A percentile compares a stretch with the other conserved stretches of the same genome.
Evolutionary conservation across 2,888 invertebrate species (phyloP).

Genomic region (Spodoptera picta): DNA sequence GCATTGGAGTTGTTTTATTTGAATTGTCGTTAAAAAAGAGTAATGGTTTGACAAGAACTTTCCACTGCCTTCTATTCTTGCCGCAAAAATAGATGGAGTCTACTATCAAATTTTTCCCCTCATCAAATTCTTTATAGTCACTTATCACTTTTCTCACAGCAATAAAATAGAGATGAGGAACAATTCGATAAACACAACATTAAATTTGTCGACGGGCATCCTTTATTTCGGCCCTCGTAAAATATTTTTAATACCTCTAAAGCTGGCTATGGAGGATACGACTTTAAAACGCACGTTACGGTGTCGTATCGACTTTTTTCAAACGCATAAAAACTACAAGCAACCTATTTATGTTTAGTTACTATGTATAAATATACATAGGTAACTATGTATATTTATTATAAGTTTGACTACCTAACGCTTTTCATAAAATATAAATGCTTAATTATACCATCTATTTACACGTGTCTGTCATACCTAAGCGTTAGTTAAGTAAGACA

Average conservation of each 20-base stretch:
- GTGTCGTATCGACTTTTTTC: too few relatives aligned
- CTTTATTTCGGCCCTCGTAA: constrained; percentile 81
- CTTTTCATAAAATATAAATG: too few relatives aligned
- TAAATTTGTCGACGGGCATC: constrained; percentile 70
- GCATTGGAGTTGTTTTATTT: constrained; percentile 19
- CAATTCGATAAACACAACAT: constrained; percentile 69
- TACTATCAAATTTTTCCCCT: constrained; percentile 57
- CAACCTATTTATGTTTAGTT: too few relatives aligned
- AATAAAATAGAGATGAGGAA: constrained; percentile 75
- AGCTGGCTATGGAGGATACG: constrained; percentile 59
- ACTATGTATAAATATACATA: too few relatives aligned
- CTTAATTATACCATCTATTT: too few relatives aligned
- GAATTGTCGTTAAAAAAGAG: constrained; percentile 26
- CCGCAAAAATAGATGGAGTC: constrained; percentile 35
- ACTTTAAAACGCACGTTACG: not conserved
- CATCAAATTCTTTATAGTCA: constrained; percentile 65
- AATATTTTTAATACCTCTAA: constrained; percentile 72
- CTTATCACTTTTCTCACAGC: constrained; percentile 68
- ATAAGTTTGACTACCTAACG: too few relatives aligned
- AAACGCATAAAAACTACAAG: too few relatives aligned
- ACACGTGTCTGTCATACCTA: too few relatives aligned
- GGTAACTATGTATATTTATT: too few relatives aligned
- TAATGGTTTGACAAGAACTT: constrained; percentile 16
- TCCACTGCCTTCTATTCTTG: constrained; percentile 18
- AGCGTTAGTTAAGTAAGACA: not conserved